Percentiles rank a stretch among this genome's conserved stretches.
phyloP scores from a whole-genome alignment of 2,888 invertebrate species.

The Habrosyne pyritoides region DNA sequence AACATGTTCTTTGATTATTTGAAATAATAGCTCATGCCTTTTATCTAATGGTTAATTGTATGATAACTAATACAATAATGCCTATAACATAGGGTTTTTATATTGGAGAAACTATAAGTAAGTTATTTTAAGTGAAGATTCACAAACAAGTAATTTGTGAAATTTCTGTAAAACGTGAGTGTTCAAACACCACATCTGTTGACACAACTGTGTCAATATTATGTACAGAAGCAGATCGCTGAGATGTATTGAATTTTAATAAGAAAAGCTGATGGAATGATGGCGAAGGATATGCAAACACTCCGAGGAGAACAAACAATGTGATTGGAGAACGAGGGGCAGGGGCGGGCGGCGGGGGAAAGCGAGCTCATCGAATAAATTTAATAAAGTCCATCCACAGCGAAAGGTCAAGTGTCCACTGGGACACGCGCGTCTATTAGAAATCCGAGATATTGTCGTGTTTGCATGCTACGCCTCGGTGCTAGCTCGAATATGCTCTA shows the following conservation, averaged over 20 bases:
- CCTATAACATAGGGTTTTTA: too few relatives aligned
- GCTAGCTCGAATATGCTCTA: too few relatives aligned
- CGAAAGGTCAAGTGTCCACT: constrained; percentile 1
- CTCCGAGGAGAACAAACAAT: constrained; percentile 1
- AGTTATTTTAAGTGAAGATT: too few relatives aligned
- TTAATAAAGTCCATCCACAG: constrained; percentile 5
- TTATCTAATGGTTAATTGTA: too few relatives aligned
- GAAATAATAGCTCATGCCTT: too few relatives aligned
- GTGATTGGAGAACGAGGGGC: background rate
- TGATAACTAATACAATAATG: too few relatives aligned
- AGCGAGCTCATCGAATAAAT: background rate
- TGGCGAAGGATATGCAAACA: constrained; percentile 2
- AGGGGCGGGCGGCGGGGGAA: background rate
- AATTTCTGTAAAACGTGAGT: background rate
- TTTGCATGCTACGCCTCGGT: background rate
- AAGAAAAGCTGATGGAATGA: constrained; percentile 1
- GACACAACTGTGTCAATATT: background rate
- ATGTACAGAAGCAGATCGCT: background rate
- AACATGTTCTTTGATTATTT: too few relatives aligned
- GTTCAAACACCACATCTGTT: background rate
- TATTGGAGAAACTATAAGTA: too few relatives aligned
- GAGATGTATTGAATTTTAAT: background rate
- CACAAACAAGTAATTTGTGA: background rate
- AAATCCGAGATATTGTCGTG: background rate
- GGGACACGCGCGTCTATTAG: background rate